phyloP scores from a whole-genome alignment of 2,888 invertebrate species.

The Hydrotaea diabolus region DNA sequence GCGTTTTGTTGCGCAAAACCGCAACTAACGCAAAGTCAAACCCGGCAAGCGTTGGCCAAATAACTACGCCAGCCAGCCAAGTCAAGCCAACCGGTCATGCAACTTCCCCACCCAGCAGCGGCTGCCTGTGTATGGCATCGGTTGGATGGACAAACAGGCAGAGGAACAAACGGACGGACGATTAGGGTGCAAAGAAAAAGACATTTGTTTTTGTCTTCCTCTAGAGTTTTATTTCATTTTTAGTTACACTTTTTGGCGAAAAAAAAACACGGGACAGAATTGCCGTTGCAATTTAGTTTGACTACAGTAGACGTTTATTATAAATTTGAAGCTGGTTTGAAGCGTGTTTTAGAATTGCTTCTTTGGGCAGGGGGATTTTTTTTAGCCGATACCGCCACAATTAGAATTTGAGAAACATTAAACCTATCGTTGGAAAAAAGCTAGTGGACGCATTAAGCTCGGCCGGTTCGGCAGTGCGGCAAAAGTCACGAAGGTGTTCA shows the following conservation, averaged over 20 bases:
- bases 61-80: constrained; percentile 27
- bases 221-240: background rate
- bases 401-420: too few species aligned
- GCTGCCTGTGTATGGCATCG: too few species aligned
- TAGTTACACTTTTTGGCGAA: background rate
- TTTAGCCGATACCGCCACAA: too few species aligned
- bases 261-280: constrained; percentile 23
- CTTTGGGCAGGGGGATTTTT: too few species aligned
- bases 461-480: too few species aligned
- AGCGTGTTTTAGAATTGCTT: too few species aligned
- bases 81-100: constrained; percentile 26
- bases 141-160: background rate
- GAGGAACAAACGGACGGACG: background rate
- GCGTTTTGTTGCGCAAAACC: constrained; percentile 44
- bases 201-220: constrained; percentile 59
- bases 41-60: constrained; percentile 48
- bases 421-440: too few species aligned
- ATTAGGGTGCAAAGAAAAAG: constrained; percentile 27
- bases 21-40: constrained; percentile 57
- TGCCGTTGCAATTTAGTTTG: constrained; percentile 32
- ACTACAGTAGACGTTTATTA: background rate
- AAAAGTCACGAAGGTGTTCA: too few species aligned
- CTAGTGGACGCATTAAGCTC: too few species aligned
- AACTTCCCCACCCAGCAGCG: background rate
- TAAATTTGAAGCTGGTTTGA: too few species aligned